phyloP scores from a whole-genome alignment of 2,888 invertebrate genomes.

The Galerucella calmariensis region DNA sequence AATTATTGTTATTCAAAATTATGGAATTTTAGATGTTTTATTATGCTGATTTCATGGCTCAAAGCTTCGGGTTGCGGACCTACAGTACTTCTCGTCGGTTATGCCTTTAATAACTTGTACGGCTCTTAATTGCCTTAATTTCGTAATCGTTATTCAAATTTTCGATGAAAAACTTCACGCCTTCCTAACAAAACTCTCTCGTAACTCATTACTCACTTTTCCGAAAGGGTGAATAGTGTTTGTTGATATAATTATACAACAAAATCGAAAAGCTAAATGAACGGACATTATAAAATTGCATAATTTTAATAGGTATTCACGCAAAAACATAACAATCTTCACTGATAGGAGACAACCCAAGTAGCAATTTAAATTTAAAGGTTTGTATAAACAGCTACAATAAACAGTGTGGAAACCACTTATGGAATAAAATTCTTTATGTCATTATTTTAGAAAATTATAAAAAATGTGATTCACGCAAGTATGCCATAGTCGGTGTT shows the following conservation, averaged over 20 bases:
- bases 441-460: too few species aligned
- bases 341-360: too few species aligned
- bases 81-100: slow-evolving; percentile 54
- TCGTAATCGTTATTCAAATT: slow-evolving; percentile 56
- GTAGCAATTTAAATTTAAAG: too few species aligned
- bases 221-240: slow-evolving; percentile 41
- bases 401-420: too few species aligned
- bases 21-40: slow-evolving; percentile 66
- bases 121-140: slow-evolving; percentile 56
- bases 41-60: slow-evolving; percentile 64
- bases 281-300: slow-evolving; percentile 14
- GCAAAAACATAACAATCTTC: too few species aligned
- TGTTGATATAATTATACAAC: slow-evolving; percentile 26
- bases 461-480: too few species aligned
- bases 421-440: too few species aligned
- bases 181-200: slow-evolving; percentile 39
- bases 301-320: neutral
- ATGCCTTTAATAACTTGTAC: slow-evolving; percentile 52
- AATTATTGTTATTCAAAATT: slow-evolving; percentile 67
- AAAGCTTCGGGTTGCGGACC: slow-evolving; percentile 58
- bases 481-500: too few species aligned
- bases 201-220: slow-evolving; percentile 33
- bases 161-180: slow-evolving; percentile 48
- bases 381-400: too few species aligned
- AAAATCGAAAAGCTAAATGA: slow-evolving; percentile 14